Evolutionary conservation across 2,797 vertebrate species (phyloP).

Genomic region (Emydoidea blandingii): DNA sequence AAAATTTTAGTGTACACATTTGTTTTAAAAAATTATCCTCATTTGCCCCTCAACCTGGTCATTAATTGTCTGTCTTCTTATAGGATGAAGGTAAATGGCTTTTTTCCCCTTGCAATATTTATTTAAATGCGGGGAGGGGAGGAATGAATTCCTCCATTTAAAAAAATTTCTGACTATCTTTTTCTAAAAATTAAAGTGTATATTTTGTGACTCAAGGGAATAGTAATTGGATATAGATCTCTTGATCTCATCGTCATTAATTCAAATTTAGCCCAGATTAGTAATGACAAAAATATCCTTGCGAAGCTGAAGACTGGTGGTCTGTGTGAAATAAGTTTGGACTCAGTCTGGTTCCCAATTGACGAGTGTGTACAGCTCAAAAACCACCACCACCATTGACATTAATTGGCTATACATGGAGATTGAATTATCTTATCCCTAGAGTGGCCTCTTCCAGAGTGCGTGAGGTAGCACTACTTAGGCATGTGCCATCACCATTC

Average conservation of each 20-base stretch:
- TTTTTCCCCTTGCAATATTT: not conserved
- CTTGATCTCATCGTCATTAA: not conserved
- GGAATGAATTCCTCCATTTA: not conserved
- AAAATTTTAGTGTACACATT: not conserved
- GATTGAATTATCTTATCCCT: not conserved
- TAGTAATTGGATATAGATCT: not conserved
- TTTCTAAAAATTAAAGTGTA: not conserved
- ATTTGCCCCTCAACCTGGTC: not conserved
- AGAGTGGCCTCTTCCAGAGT: not conserved
- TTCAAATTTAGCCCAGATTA: not conserved
- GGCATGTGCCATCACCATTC: not conserved
- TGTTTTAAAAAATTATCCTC: not conserved
- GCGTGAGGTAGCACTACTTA: accelerated
- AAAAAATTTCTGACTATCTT: not conserved
- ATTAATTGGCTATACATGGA: not conserved
- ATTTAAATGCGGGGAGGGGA: not conserved
- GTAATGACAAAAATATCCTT: not conserved
- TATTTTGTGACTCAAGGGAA: not conserved
- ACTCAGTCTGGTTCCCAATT: not conserved
- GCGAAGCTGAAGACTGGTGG: not conserved
- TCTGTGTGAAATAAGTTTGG: not conserved
- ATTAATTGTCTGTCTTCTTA: not conserved
- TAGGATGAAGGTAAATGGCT: not conserved
- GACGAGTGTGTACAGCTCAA: not conserved
- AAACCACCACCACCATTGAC: not conserved